These are phyloP conservation scores for Hypselothyrea guttata DNA, from an alignment of 2,888 invertebrate species.

Conservation along the genomic window DNA sequence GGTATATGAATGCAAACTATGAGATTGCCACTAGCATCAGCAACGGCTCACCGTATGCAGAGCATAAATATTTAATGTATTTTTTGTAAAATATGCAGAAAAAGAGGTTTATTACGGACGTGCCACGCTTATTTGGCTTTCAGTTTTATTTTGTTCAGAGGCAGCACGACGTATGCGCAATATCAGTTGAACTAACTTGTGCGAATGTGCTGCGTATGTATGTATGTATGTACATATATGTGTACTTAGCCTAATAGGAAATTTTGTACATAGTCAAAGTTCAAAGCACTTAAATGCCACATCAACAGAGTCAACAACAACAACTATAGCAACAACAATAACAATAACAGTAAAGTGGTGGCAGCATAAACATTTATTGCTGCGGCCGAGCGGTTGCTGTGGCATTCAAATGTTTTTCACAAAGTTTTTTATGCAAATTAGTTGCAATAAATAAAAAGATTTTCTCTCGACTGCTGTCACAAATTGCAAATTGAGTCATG, in stretches of 20 bases:
- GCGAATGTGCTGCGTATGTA: background rate
- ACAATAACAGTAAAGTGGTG: conserved; percentile 18
- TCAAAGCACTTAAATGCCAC: conserved; percentile 25
- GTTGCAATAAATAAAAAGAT: conserved; percentile 44
- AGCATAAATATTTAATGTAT: conserved; percentile 62
- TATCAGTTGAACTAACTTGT: conserved; percentile 20
- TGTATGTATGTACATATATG: background rate
- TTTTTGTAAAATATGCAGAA: conserved; percentile 46
- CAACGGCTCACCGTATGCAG: conserved; percentile 35
- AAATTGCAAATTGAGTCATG: conserved; percentile 34
- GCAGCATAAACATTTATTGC: conserved; percentile 25
- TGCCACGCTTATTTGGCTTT: background rate
- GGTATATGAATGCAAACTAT: conserved; percentile 40
- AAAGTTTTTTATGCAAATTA: conserved; percentile 40
- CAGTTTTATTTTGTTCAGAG: background rate
- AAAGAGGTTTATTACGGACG: conserved; percentile 6
- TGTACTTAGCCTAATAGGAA: conserved; percentile 32
- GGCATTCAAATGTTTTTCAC: conserved; percentile 20
- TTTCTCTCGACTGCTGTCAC: conserved; percentile 19
- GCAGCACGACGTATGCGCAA: conserved; percentile 34
- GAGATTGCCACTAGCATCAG: conserved; percentile 30
- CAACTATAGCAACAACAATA: conserved; percentile 17
- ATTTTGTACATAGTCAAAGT: conserved; percentile 25
- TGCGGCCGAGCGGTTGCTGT: conserved; percentile 13
- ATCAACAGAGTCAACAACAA: conserved; percentile 12